Evolutionary conservation across 64 coral and sea anemone species (phyloP).

Genomic region (Dendronephthya gigantea): DNA sequence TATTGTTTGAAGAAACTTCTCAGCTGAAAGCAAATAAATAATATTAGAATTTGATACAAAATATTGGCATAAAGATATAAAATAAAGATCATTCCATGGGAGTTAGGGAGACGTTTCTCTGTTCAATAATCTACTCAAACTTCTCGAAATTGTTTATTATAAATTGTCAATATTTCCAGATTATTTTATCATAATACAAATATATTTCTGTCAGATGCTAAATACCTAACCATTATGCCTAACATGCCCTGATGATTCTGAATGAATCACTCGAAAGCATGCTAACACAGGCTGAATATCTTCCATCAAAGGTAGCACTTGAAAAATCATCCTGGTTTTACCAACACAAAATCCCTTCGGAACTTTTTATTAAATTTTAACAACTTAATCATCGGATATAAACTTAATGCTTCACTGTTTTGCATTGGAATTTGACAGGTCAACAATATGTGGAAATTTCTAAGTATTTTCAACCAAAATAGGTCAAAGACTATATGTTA

Average conservation of each 20-base stretch:
- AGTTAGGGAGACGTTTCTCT: too few relatives aligned
- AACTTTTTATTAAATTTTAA: not conserved
- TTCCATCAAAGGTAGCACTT: not conserved
- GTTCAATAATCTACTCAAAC: not conserved
- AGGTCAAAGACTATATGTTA: not conserved
- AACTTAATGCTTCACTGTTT: not conserved
- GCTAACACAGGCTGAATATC: not conserved
- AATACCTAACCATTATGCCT: not conserved
- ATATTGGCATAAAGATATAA: too few relatives aligned
- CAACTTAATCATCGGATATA: not conserved
- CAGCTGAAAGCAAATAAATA: conserved; percentile 39
- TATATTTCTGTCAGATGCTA: not conserved
- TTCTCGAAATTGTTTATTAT: too few relatives aligned
- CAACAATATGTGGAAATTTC: not conserved
- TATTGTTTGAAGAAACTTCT: conserved; percentile 71
- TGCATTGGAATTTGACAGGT: not conserved
- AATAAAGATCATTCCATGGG: too few relatives aligned
- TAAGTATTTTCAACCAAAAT: not conserved
- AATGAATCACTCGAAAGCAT: not conserved
- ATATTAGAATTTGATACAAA: not conserved
- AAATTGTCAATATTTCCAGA: too few relatives aligned
- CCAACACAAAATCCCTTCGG: not conserved
- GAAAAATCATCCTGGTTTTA: not conserved
- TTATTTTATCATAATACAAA: not conserved
- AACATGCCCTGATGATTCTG: not conserved